Conservation (phyloP, 2,888 invertebrate species). For the Trachelus iudaicus region DNA sequence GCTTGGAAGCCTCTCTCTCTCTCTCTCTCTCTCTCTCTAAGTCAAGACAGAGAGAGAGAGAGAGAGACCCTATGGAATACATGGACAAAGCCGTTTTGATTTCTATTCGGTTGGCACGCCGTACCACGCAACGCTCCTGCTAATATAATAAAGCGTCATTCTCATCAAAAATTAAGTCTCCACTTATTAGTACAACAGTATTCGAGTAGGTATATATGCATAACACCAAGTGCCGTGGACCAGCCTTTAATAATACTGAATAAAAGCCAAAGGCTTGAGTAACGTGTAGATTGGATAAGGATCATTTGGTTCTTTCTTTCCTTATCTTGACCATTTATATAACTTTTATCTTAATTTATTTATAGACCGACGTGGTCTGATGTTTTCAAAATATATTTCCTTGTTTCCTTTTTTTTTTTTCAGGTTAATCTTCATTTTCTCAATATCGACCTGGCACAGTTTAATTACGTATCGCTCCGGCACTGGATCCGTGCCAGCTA, state of each 20-base stretch:
- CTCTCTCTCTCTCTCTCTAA: neutral
- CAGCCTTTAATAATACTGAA: neutral
- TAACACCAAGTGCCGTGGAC: neutral
- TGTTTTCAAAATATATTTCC: neutral
- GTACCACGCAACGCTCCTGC: neutral
- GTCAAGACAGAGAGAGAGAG: neutral
- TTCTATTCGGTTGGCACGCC: neutral
- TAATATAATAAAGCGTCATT: neutral
- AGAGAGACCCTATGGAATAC: neutral
- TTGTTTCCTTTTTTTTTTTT: neutral
- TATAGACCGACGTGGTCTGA: neutral
- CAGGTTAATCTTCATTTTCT: neutral
- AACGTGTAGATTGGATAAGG: neutral
- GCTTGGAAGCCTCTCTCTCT: neutral
- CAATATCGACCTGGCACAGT: neutral
- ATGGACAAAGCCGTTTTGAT: constrained; percentile 2
- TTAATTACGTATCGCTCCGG: neutral
- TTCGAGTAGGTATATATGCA: neutral
- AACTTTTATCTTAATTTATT: neutral
- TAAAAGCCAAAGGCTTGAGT: neutral
- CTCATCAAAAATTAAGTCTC: neutral
- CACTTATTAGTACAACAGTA: neutral
- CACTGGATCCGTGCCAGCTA: neutral
- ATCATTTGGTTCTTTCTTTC: neutral
- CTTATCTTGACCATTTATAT: neutral